phyloP scores from a whole-genome alignment of 2,113 vertebrate genomes.

The Rhizomys pruinosus region DNA sequence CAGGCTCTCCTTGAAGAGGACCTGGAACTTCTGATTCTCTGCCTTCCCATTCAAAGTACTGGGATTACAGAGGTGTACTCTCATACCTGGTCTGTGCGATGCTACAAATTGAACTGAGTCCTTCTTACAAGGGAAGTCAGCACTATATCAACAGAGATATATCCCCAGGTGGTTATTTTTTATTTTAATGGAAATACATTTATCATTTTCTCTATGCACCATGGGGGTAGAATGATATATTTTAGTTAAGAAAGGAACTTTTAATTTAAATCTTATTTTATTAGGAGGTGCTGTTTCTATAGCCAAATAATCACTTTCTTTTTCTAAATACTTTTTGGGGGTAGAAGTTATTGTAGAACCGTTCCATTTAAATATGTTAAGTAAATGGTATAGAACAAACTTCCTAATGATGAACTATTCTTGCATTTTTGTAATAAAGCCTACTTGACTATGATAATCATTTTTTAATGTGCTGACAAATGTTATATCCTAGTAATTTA shows the following conservation, averaged over 20 bases:
- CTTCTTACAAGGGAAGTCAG: not conserved
- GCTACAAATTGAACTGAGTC: not conserved
- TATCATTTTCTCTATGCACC: not conserved
- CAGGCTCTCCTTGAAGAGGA: not conserved
- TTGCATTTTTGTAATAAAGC: slow-evolving; percentile 5
- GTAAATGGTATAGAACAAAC: not conserved
- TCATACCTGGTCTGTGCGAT: not conserved
- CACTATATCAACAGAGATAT: not conserved
- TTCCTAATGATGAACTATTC: not conserved
- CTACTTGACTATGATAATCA: not conserved
- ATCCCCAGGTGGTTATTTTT: not conserved
- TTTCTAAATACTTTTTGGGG: not conserved
- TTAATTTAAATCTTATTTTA: slow-evolving; percentile 28
- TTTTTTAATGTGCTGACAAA: not conserved
- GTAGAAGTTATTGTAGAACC: slow-evolving; percentile 15
- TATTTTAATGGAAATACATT: not conserved
- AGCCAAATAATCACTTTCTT: not conserved
- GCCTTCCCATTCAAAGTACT: not conserved
- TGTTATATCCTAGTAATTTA: slow-evolving; percentile 19
- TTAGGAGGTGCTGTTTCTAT: not conserved
- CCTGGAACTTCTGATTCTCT: not conserved
- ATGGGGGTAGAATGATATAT: not conserved
- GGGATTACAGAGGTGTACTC: not conserved
- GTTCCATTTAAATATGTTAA: slow-evolving; percentile 25
- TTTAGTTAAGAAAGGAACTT: not conserved